phyloP scores from a whole-genome alignment of 2,113 vertebrate species.

The Chamaea fasciata region DNA sequence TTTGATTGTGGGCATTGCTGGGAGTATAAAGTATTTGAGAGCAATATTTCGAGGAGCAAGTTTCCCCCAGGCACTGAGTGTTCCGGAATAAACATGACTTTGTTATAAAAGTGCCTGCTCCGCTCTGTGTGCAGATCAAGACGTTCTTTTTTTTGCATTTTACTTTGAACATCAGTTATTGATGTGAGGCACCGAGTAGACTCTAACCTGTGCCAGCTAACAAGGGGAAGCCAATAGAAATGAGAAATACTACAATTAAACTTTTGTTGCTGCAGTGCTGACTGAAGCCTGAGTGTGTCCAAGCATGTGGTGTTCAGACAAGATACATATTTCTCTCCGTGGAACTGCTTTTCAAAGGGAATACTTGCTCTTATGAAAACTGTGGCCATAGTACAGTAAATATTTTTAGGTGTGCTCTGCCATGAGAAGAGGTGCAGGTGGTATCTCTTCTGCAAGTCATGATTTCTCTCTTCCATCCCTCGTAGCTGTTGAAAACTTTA shows the following conservation, averaged over 20 bases:
- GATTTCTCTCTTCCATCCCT: neutral
- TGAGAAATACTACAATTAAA: neutral
- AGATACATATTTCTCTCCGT: neutral
- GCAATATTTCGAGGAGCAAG: neutral
- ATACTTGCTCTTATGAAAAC: neutral
- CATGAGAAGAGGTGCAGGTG: neutral
- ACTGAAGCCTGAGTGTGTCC: neutral
- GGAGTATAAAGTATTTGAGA: neutral
- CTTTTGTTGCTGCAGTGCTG: neutral
- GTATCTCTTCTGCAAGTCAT: neutral
- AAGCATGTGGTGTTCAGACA: neutral
- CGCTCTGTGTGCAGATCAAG: neutral
- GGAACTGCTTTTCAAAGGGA: neutral
- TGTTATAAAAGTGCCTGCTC: neutral
- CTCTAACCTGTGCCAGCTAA: neutral
- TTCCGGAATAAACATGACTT: neutral
- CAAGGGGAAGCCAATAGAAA: neutral
- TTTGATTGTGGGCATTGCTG: neutral
- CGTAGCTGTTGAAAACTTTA: neutral
- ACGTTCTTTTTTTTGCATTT: neutral
- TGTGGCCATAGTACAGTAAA: accelerated
- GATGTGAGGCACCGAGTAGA: neutral
- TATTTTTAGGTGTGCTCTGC: neutral
- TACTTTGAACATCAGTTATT: neutral
- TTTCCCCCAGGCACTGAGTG: neutral